These are phyloP conservation scores for Limnephilus marmoratus DNA, from an alignment of 2,888 invertebrate species.

Conservation along the genomic window DNA sequence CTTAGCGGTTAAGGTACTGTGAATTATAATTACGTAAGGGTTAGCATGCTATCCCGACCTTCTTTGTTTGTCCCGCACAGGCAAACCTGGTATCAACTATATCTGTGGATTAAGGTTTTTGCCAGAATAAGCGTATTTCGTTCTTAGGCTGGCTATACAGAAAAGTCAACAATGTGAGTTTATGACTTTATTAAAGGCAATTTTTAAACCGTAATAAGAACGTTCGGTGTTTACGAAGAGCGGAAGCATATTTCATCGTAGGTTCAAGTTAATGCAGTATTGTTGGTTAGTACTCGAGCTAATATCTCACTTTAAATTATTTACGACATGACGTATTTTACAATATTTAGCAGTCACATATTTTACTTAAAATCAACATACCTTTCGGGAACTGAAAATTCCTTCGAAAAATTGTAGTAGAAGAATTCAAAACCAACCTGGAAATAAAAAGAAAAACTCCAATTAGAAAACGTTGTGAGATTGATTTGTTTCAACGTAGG, in stretches of 20 bases:
- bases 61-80: background rate
- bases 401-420: background rate
- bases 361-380: background rate
- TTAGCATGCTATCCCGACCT: background rate
- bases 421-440: background rate
- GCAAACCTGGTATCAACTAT: background rate
- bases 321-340: background rate
- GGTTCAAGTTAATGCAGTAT: slow-evolving; percentile 12
- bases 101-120: slow-evolving; percentile 49
- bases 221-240: slow-evolving; percentile 13
- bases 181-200: slow-evolving; percentile 51
- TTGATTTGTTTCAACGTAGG: background rate
- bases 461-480: background rate
- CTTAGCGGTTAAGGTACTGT: background rate
- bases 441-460: background rate
- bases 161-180: slow-evolving; percentile 54
- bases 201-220: slow-evolving; percentile 39
- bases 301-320: slow-evolving; percentile 36
- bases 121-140: slow-evolving; percentile 49
- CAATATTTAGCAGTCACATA: background rate
- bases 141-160: slow-evolving; percentile 25
- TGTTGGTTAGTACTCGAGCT: slow-evolving; percentile 14
- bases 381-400: background rate
- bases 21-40: background rate
- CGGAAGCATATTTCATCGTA: slow-evolving; percentile 23